phyloP scores from a whole-genome alignment of 2,888 invertebrate genomes.

The Rambutsinella grinnellia region DNA sequence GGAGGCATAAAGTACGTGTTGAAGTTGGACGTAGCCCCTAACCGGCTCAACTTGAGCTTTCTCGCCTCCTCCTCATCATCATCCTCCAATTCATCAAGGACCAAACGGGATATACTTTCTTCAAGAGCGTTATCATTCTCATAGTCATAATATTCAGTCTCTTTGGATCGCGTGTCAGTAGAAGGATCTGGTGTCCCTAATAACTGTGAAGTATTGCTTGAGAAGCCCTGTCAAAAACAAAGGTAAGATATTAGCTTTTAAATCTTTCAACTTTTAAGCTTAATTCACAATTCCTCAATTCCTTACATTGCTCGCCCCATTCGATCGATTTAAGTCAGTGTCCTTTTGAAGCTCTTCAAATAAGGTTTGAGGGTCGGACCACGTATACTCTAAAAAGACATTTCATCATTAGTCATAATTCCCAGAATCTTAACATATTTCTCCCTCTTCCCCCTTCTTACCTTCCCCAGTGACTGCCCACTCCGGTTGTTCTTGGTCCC shows the following conservation, averaged over 20 bases:
- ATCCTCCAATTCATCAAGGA: conserved; percentile 68
- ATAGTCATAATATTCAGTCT: conserved; percentile 61
- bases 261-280: not conserved
- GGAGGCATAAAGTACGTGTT: conserved; percentile 64
- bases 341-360: conserved; percentile 34
- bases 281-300: not conserved
- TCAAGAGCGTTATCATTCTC: conserved; percentile 66
- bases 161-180: conserved; percentile 36
- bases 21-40: conserved; percentile 54
- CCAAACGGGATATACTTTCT: conserved; percentile 68
- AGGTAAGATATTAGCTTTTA: not conserved
- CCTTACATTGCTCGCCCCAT: conserved; percentile 43
- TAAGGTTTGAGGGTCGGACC: conserved; percentile 56
- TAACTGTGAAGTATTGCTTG: conserved; percentile 19
- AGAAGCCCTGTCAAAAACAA: conserved; percentile 26
- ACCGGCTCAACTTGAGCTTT: conserved; percentile 57
- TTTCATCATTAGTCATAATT: conserved; percentile 1
- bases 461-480: no score
- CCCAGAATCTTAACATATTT: not conserved
- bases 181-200: not conserved
- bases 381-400: conserved; percentile 54
- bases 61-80: conserved; percentile 57
- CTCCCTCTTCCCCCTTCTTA: no score
- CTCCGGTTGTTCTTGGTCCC: conserved; percentile 28
- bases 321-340: conserved; percentile 30